A percentile compares a stretch with the other conserved stretches of the same genome.
Conservation (phyloP, 2,888 invertebrate species). For the Cantharis rustica region DNA sequence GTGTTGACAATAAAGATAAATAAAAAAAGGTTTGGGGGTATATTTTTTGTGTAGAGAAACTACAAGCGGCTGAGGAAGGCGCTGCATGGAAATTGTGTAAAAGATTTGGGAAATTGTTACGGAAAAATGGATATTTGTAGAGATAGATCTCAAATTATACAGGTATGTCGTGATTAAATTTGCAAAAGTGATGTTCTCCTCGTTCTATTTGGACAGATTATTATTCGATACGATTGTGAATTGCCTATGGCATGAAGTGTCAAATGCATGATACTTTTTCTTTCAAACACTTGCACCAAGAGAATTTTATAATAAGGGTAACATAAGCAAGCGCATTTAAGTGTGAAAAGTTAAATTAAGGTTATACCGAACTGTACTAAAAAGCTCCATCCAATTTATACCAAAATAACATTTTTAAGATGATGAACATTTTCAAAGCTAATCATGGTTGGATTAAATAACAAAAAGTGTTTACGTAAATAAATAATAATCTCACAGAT, state of each 20-base stretch:
- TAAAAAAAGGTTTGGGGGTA: conserved; percentile 9
- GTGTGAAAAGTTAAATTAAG: neutral
- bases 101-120: conserved; percentile 26
- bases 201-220: neutral
- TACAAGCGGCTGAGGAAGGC: conserved; percentile 24
- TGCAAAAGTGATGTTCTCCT: neutral
- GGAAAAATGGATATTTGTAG: conserved; percentile 27
- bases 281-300: neutral
- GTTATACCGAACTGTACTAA: neutral
- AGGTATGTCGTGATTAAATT: conserved; percentile 19
- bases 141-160: conserved; percentile 14
- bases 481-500: too few relatives aligned
- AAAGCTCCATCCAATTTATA: neutral
- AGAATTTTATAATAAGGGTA: neutral
- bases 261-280: neutral
- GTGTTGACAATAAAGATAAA: neutral
- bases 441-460: too few relatives aligned
- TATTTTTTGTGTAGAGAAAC: conserved; percentile 26
- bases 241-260: neutral
- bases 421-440: too few relatives aligned
- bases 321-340: neutral
- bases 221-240: neutral
- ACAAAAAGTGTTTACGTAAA: too few relatives aligned
- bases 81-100: conserved; percentile 25
- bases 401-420: too few relatives aligned